Conservation (phyloP, 2,888 invertebrate species). For the Hedychridium roseum region DNA sequence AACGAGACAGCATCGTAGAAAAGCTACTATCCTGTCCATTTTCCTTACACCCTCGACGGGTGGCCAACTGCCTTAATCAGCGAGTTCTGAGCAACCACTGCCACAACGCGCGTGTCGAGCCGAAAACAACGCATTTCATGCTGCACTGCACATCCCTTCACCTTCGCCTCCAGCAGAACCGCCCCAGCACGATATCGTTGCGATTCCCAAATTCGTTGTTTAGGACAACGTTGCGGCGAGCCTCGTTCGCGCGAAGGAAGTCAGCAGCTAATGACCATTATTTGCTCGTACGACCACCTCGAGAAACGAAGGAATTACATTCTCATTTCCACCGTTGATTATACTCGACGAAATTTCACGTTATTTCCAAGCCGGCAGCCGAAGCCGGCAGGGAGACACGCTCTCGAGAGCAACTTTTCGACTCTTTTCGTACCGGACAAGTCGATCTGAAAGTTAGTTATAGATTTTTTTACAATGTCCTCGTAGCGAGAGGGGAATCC, state of each 20-base stretch:
- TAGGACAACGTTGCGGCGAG: background rate
- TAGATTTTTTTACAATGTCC: too few relatives aligned
- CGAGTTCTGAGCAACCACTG: slow-evolving; percentile 54
- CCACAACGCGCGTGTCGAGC: slow-evolving; percentile 35
- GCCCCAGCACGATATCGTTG: background rate
- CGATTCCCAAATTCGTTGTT: background rate
- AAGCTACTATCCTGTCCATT: slow-evolving; percentile 7
- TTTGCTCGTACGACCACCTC: too few relatives aligned
- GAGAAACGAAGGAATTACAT: too few relatives aligned
- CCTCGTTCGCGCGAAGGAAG: background rate
- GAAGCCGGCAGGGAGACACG: too few relatives aligned
- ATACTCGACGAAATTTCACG: too few relatives aligned
- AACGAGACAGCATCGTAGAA: too few relatives aligned
- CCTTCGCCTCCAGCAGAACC: background rate
- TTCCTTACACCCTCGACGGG: slow-evolving; percentile 29
- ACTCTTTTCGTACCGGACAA: too few relatives aligned
- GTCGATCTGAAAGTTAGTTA: too few relatives aligned
- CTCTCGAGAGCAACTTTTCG: too few relatives aligned
- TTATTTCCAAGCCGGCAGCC: too few relatives aligned
- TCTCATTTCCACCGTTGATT: too few relatives aligned
- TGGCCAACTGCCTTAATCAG: slow-evolving; percentile 53
- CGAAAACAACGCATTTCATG: slow-evolving; percentile 1
- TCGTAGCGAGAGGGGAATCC: slow-evolving; percentile 3
- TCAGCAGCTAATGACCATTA: too few relatives aligned
- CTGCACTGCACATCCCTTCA: background rate